These are phyloP conservation scores for Acanthiza pusilla DNA, from an alignment of 2,797 vertebrate genomes.

Conservation along the genomic window DNA sequence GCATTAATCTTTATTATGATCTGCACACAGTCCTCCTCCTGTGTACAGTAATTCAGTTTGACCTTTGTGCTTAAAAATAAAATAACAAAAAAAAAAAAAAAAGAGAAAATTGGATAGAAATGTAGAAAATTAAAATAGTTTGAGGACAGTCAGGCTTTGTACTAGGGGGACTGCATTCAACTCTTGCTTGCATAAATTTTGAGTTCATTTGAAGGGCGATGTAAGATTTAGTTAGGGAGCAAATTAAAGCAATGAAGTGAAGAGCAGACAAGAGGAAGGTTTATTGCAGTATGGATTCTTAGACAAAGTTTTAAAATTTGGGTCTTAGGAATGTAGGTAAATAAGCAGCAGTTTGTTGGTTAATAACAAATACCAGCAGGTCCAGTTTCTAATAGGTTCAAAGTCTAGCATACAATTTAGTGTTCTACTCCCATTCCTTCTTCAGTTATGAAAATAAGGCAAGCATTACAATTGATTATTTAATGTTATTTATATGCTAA, in stretches of 20 bases:
- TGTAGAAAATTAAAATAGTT: neutral
- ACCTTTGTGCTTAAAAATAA: neutral
- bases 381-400: neutral
- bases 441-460: neutral
- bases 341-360: neutral
- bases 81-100: neutral
- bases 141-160: neutral
- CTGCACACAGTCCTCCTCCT: neutral
- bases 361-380: neutral
- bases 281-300: neutral
- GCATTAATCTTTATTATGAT: neutral
- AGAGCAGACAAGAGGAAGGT: neutral
- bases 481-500: constrained; percentile 4
- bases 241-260: neutral
- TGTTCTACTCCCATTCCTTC: neutral
- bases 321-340: neutral
- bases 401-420: neutral
- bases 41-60: neutral
- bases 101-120: neutral
- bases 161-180: neutral
- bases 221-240: neutral
- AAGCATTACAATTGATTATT: neutral
- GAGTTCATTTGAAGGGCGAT: neutral
- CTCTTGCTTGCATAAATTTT: neutral
- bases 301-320: neutral